Evolutionary conservation across 2,797 vertebrate species (phyloP), one percentile per base, ranked within the genome.

Genomic region (Macrochelys suwanniensis): DNA sequence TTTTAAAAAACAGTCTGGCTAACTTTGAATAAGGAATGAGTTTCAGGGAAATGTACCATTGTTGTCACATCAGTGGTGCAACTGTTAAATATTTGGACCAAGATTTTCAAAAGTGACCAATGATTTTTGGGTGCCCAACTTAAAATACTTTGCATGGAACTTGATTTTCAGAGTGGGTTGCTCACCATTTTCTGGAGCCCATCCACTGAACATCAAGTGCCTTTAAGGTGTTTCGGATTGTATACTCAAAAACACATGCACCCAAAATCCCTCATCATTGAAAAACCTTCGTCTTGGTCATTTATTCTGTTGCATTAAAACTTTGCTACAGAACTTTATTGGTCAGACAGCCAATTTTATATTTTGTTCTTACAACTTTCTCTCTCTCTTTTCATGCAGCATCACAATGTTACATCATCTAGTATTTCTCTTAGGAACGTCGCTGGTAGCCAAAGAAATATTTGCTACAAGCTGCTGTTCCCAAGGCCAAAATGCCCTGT

Each of bases 381-480:
- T 93, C 89, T 49, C 7, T 89, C 31, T 84, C 65, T 59, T 96
- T 93, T 65, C 83, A 92, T 51, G 0, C 1, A 98, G 98, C 95
- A 95, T 88, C 95, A 47, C 7, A 26, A 98, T 97, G 97, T 78
- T 80, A 23, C n/a, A 74, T 82, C 97, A 82, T 88, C 97, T 98
- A 91, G 95, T 91, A 61, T 95, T 97, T 95, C 19, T 97, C 79
- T 80, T 98, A 89, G 98, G 97, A 87, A 54, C 97, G 80, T 76
- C 91, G 54, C 85, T 98, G 87, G 50, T 97, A 12, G 45, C 89
- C 50, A 54, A 83, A 25, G 68, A 83, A 3, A n/a, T 9, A 47
- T 49, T 61, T 49, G 93, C 97, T 31, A 76, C 91, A 28, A 49
- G 7, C 5, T 99, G 99, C 96, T 84, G 28, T 33, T 95, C 98